Conservation (phyloP, 2,888 invertebrate genomes). For the Nasonovia ribisnigri region DNA sequence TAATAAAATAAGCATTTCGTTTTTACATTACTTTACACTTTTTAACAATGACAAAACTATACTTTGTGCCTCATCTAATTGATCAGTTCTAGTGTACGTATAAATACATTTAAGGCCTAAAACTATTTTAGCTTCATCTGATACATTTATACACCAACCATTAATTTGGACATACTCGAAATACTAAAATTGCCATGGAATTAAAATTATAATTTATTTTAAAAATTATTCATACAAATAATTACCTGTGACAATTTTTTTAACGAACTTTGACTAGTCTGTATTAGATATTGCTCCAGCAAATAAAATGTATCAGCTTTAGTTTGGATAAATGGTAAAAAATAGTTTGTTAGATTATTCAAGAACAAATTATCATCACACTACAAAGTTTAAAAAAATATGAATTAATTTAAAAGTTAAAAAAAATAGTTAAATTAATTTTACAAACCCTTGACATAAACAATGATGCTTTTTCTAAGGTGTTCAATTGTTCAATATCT, state of each 20-base stretch:
- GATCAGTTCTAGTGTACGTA: slow-evolving; percentile 76
- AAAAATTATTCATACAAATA: neutral
- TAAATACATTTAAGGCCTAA: slow-evolving; percentile 79
- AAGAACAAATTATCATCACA: slow-evolving; percentile 55
- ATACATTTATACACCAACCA: slow-evolving; percentile 60
- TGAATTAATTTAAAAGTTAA: neutral
- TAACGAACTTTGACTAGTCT: slow-evolving; percentile 39
- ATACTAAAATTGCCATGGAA: slow-evolving; percentile 31
- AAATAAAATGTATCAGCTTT: slow-evolving; percentile 54
- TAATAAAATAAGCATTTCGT: neutral
- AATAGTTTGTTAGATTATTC: slow-evolving; percentile 47
- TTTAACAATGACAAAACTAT: slow-evolving; percentile 70
- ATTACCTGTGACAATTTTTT: slow-evolving; percentile 51
- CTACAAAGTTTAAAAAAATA: slow-evolving; percentile 17
- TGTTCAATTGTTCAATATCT: slow-evolving; percentile 59
- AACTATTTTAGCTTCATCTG: slow-evolving; percentile 52
- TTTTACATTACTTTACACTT: slow-evolving; percentile 49
- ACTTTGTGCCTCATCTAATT: slow-evolving; percentile 76
- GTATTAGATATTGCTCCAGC: slow-evolving; percentile 48
- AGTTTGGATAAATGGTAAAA: slow-evolving; percentile 57
- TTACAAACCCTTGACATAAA: slow-evolving; percentile 57
- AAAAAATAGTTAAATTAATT: neutral
- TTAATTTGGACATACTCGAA: slow-evolving; percentile 53
- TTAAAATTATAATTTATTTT: neutral
- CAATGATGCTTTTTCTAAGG: slow-evolving; percentile 58